Percentiles rank a stretch among this genome's conserved stretches.
Evolutionary conservation across 2,797 vertebrate species (phyloP).

Genomic region (Leuciscus waleckii): DNA sequence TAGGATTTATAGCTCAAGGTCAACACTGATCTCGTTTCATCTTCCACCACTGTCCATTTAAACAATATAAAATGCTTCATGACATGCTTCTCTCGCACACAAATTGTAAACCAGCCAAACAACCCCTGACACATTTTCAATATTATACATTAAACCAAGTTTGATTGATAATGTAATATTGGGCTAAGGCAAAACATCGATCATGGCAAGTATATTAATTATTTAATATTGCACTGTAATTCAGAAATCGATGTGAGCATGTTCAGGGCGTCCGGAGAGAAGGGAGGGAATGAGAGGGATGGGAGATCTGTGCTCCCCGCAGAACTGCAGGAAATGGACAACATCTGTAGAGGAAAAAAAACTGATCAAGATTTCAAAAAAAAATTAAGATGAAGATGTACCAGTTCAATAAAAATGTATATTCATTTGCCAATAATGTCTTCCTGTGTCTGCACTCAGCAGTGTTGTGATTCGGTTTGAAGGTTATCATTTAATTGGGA

Average conservation of each 20-base stretch:
- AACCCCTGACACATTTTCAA: slow-evolving; percentile 98
- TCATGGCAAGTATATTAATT: slow-evolving; percentile 99
- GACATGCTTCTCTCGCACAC: background rate
- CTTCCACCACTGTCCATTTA: slow-evolving; percentile 49
- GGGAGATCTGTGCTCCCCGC: slow-evolving; percentile 82
- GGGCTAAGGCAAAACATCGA: slow-evolving; percentile 99
- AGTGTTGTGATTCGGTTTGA: slow-evolving; percentile 86
- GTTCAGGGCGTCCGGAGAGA: slow-evolving; percentile 35
- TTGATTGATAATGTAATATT: slow-evolving; percentile 99
- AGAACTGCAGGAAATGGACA: slow-evolving; percentile 76
- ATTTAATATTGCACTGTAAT: slow-evolving; percentile 99
- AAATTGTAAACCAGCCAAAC: slow-evolving; percentile 98
- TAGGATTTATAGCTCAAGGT: slow-evolving; percentile 50
- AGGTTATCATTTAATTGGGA: slow-evolving; percentile 86
- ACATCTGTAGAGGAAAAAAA: slow-evolving; percentile 10
- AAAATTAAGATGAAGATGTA: slow-evolving; percentile 69
- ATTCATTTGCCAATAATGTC: slow-evolving; percentile 93
- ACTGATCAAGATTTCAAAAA: background rate
- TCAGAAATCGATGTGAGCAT: slow-evolving; percentile 92
- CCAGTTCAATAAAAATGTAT: slow-evolving; percentile 88
- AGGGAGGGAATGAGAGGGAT: slow-evolving; percentile 48
- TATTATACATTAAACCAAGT: slow-evolving; percentile 99
- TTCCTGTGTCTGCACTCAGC: slow-evolving; percentile 84
- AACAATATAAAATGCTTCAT: slow-evolving; percentile 46
- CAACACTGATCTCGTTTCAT: slow-evolving; percentile 43